Evolutionary conservation across 2,888 invertebrate species (phyloP).

Genomic region (Girardia tigrina): DNA sequence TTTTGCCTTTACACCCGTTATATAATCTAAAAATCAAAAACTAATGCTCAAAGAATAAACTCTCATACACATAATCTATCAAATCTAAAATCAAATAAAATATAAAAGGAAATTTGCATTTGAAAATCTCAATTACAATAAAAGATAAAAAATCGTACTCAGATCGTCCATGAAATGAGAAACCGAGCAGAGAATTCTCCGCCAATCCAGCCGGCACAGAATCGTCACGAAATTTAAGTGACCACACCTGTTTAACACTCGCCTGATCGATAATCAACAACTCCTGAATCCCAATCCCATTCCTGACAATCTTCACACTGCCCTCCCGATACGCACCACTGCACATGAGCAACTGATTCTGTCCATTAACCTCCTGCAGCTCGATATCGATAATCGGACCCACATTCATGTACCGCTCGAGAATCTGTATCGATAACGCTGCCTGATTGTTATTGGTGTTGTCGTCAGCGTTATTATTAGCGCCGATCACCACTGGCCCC

Average conservation of each 20-base stretch:
- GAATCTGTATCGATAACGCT: constrained; percentile 60
- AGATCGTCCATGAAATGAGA: not conserved
- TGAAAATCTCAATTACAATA: not conserved
- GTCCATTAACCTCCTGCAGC: constrained; percentile 73
- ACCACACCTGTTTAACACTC: constrained; percentile 62
- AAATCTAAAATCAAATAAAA: too few species aligned
- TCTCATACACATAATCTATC: too few species aligned
- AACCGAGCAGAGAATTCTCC: not conserved
- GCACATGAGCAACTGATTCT: constrained; percentile 70
- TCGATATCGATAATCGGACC: constrained; percentile 96
- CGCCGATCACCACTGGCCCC: too few species aligned
- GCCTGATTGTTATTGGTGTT: too few species aligned
- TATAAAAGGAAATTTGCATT: too few species aligned
- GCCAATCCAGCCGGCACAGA: too few species aligned
- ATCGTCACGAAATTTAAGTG: not conserved
- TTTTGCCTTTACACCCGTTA: too few species aligned
- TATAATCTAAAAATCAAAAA: too few species aligned
- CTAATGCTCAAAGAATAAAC: too few species aligned
- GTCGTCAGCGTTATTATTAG: not conserved
- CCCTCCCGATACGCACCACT: constrained; percentile 94
- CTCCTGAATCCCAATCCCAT: constrained; percentile 95
- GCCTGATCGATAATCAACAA: constrained; percentile 89
- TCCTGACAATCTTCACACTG: constrained; percentile 82
- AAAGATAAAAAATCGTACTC: not conserved
- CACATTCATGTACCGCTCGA: constrained; percentile 90